phyloP scores from a whole-genome alignment of 2,888 invertebrate species.

The Thalpophila matura region DNA sequence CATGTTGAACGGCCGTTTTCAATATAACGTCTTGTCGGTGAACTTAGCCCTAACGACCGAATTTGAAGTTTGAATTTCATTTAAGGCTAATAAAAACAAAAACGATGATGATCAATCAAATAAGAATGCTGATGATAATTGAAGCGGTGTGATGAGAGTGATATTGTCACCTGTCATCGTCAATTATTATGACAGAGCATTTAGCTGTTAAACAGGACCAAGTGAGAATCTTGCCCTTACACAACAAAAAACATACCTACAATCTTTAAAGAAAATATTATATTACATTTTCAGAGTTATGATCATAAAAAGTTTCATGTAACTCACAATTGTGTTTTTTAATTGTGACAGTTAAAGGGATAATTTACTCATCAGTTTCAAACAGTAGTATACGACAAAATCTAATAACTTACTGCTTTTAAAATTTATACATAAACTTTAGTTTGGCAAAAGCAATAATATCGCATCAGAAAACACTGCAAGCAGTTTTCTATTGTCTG shows the following conservation, averaged over 20 bases:
- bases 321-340: too few species aligned
- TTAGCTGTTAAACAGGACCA: conserved; percentile 35
- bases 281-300: background rate
- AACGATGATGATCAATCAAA: conserved; percentile 1
- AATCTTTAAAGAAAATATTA: background rate
- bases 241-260: conserved; percentile 15
- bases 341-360: too few species aligned
- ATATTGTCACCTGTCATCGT: conserved; percentile 43
- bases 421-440: too few species aligned
- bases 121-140: background rate
- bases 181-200: conserved; percentile 32
- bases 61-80: background rate
- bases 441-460: too few species aligned
- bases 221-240: conserved; percentile 40
- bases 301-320: background rate
- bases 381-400: too few species aligned
- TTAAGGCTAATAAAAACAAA: background rate
- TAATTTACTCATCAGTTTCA: too few species aligned
- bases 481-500: too few species aligned
- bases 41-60: too few species aligned
- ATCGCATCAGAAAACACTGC: too few species aligned
- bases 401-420: too few species aligned
- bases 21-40: too few species aligned
- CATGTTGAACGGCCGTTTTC: too few species aligned
- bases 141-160: conserved; percentile 5